A percentile compares a stretch with the other conserved stretches of the same genome.
Conservation (phyloP, 2,113 vertebrate genomes). For the Chamaetylas fuelleborni region DNA sequence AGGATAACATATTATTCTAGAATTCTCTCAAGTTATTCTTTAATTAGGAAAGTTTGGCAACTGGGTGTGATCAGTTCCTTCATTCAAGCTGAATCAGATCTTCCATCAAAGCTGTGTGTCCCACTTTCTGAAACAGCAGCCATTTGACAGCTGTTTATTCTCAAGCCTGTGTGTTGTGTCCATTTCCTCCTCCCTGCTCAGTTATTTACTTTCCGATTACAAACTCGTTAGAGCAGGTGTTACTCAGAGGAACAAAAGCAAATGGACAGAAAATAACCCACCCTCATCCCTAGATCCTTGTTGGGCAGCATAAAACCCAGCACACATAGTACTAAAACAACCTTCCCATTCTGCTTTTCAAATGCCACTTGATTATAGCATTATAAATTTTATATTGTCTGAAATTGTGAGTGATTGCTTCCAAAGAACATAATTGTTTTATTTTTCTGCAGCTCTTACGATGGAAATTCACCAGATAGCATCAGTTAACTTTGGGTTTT, state of each 20-base stretch:
- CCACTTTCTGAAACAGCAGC: neutral
- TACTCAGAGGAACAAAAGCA: constrained; percentile 29
- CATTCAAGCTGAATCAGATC: neutral
- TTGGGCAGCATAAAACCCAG: neutral
- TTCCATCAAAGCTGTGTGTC: neutral
- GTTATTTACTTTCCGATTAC: constrained; percentile 60
- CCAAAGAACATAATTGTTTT: neutral
- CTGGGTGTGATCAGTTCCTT: neutral
- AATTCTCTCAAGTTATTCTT: neutral
- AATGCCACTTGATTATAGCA: neutral
- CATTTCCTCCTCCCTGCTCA: constrained; percentile 34
- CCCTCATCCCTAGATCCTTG: neutral
- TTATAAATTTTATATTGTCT: neutral
- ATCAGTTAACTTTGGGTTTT: neutral
- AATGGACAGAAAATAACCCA: neutral
- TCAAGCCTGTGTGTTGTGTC: neutral
- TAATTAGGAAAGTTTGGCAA: neutral
- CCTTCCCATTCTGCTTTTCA: neutral
- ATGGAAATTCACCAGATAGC: neutral
- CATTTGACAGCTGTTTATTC: constrained; percentile 52
- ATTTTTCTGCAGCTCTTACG: neutral
- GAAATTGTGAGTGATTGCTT: neutral
- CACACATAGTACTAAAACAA: neutral
- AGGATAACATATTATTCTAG: neutral
- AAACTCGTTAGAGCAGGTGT: constrained; percentile 39